These are phyloP conservation scores for Carterocephalus palaemon DNA, from an alignment of 2,888 invertebrate genomes.

Conservation along the genomic window DNA sequence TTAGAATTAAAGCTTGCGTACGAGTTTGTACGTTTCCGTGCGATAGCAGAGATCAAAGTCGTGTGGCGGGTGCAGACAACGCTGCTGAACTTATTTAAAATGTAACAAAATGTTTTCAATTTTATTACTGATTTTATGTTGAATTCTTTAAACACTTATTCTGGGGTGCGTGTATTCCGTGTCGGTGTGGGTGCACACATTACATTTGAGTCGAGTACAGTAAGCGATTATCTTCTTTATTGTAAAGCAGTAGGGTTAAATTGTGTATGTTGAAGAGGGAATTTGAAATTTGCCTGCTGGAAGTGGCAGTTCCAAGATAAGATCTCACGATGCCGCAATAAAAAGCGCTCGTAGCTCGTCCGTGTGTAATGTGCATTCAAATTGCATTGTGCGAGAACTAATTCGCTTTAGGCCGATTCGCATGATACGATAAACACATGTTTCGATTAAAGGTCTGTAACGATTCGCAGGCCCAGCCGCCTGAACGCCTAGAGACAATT, in stretches of 20 bases:
- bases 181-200: constrained; percentile 61
- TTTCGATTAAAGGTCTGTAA: constrained; percentile 58
- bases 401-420: constrained; percentile 78
- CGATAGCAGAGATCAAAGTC: constrained; percentile 56
- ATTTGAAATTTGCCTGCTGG: constrained; percentile 78
- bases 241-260: constrained; percentile 53
- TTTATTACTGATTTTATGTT: constrained; percentile 79
- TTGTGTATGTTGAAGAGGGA: constrained; percentile 45
- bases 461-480: constrained; percentile 31
- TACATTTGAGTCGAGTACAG: constrained; percentile 35
- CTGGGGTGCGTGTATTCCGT: constrained; percentile 56
- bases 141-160: constrained; percentile 72
- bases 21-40: constrained; percentile 54
- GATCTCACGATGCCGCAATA: constrained; percentile 79
- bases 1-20: constrained; percentile 43
- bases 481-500: constrained; percentile 7
- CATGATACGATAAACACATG: constrained; percentile 77
- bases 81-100: constrained; percentile 74
- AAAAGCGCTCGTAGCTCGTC: constrained; percentile 77
- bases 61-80: constrained; percentile 41
- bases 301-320: constrained; percentile 78
- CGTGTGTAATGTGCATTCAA: constrained; percentile 80
- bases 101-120: constrained; percentile 79
- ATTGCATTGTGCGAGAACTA: constrained; percentile 80
- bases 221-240: constrained; percentile 51